Percentiles rank a stretch among this genome's conserved stretches.
Evolutionary conservation across 2,113 vertebrate species (phyloP).

Genomic region (Reinhardtius hippoglossoides): DNA sequence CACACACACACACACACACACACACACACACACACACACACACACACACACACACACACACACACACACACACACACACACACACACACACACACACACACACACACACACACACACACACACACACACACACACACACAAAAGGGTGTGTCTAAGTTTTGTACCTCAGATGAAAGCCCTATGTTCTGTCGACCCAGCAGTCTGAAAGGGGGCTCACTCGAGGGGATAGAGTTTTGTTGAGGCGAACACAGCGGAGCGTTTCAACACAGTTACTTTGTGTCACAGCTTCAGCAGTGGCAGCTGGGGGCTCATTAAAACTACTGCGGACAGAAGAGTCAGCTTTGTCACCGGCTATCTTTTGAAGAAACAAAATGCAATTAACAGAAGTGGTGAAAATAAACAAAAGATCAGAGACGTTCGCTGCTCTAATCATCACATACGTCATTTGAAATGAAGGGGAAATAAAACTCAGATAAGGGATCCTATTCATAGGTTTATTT

Average conservation of each 20-base stretch:
- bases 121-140: slow-evolving; percentile 53
- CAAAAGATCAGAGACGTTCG: slow-evolving; percentile 63
- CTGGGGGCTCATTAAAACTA: slow-evolving; percentile 62
- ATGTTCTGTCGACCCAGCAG: slow-evolving; percentile 55
- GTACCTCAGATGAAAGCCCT: slow-evolving; percentile 56
- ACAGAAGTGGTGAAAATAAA: slow-evolving; percentile 64
- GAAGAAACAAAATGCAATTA: slow-evolving; percentile 67
- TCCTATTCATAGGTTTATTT: slow-evolving; percentile 60
- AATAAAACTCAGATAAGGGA: slow-evolving; percentile 58
- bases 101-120: slow-evolving; percentile 55
- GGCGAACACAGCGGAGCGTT: slow-evolving; percentile 68
- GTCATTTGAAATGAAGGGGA: slow-evolving; percentile 56
- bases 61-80: slow-evolving; percentile 53
- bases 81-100: slow-evolving; percentile 53
- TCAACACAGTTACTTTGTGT: slow-evolving; percentile 66
- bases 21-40: slow-evolving; percentile 54
- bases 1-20: slow-evolving; percentile 45
- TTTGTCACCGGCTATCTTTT: slow-evolving; percentile 53
- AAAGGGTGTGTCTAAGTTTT: slow-evolving; percentile 44
- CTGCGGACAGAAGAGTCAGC: slow-evolving; percentile 54
- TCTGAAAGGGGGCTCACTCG: slow-evolving; percentile 61
- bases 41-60: slow-evolving; percentile 55
- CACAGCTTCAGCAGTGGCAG: slow-evolving; percentile 45
- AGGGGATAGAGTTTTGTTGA: slow-evolving; percentile 70
- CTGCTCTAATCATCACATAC: slow-evolving; percentile 61